Base-by-base conservation (phyloP, 2,113 vertebrate species). In the Alectura lathami region DNA sequence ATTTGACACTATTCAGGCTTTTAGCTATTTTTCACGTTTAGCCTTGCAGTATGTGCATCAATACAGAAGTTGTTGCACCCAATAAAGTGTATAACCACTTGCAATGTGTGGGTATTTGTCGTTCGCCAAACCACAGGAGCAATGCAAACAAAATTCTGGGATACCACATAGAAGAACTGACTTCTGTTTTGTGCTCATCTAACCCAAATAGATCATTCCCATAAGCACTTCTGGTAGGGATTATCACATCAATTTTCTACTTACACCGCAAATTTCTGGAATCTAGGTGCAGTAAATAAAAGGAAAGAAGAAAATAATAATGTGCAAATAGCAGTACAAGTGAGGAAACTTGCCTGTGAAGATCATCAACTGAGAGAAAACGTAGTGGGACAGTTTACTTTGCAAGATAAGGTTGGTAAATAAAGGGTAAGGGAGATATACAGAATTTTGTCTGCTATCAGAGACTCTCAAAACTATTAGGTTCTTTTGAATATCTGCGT, bases 21-120 rank as follows among this genome's bases (percentile, higher is more conserved):
- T 17, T 32, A 47, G 17, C 21, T 74, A 47, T 54, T 91, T 74
- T 70, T 72, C 20, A 70, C 23, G 17, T 81, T 48, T 21, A 67
- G 20, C 4, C 50, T 57, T 42, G 50, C 36, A 69, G 32, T 43
- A 77, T 64, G 83, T 77, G 13, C 13, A 29, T n/a, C 30, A 45
- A 17, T 30, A 57, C 8, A 86, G 38, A 79, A 48, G 21, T 6
- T 57, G 6, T 43, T 38, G 2, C 26, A 83, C 17, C 48, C n/a
- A 40, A 5, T 0, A 54, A 11, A 63, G 22, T 21, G 76, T 29
- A 51, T 8, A 88, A 5, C 4, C 10, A 36, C 21, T 54, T 36
- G 21, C 75, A 79, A 89, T 51, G 53, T 4, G 2, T 13, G 11
- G 18, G 13, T 0, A 0, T 8, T 81, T 86, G 12, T 4, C 34